Base-by-base conservation (phyloP, 2,797 vertebrate species). In the Semotilus atromaculatus region DNA sequence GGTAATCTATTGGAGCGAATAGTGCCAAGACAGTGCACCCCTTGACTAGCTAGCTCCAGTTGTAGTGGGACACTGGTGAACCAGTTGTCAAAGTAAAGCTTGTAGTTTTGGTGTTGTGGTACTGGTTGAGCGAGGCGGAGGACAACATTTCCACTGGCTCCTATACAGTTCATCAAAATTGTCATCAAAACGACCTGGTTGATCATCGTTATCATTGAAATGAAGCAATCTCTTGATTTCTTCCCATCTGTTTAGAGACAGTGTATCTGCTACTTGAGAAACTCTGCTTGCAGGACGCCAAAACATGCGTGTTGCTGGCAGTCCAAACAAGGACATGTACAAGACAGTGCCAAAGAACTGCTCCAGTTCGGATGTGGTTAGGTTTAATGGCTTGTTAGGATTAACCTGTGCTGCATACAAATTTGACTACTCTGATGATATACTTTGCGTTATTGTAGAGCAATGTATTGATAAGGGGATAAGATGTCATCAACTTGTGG, bases 291-390 rank as follows among this genome's bases (percentile, higher is more conserved):
- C 10, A 60, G 58, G 11, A 1, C n/a, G 10, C 58, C n/a, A 60
- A 60, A 60, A 62, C 60, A 62, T 62, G 11, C 13, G 0, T 62
- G 60, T 62, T 62, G 60, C 26, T 62, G 60, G 26, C 26, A 29
- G 60, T 62, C 60, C 26, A 62, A 62, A 62, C 60, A 62, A 62
- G 60, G 60, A 71, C 14, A 66, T 31, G 38, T 43, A 79, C n/a
- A 79, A 4, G 36, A 26, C 36, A 26, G 55, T 64, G 29, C 55
- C 55, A 16, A 78, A 23, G 36, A 64, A 78, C 58, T 79, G 58
- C 38, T 45, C 58, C 58, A 79, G n/a, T 79, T 79, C 58, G 5
- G 40, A 43, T 29, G 26, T 31, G 64, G 26, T 64, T 36, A 64
- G 58, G 26, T 80, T 66, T 10, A 40, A 40, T 40, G 4, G 14